A percentile compares a stretch with the other conserved stretches of the same genome.
Evolutionary conservation across 2,888 invertebrate species (phyloP).

Genomic region (Globia sparganii): DNA sequence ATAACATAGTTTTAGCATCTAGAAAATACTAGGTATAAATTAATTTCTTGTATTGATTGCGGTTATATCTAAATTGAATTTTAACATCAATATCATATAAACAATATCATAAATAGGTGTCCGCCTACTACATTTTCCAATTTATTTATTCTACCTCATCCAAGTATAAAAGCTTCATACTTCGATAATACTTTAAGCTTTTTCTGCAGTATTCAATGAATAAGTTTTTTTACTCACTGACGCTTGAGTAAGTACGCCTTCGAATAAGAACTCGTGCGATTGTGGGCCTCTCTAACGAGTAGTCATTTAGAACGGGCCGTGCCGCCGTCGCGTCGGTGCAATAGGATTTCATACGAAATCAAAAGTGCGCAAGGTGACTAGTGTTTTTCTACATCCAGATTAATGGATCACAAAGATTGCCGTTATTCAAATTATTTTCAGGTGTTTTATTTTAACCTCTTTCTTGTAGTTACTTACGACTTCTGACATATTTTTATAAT

Average conservation of each 20-base stretch:
- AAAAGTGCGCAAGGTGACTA: slow-evolving; percentile 79
- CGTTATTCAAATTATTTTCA: slow-evolving; percentile 43
- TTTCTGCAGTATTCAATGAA: slow-evolving; percentile 77
- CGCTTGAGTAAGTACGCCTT: slow-evolving; percentile 79
- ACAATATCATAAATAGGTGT: neutral
- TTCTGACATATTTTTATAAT: slow-evolving; percentile 8
- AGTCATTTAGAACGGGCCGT: slow-evolving; percentile 72
- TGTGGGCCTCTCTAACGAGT: slow-evolving; percentile 74
- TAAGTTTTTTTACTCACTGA: slow-evolving; percentile 75
- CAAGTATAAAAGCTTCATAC: slow-evolving; percentile 34
- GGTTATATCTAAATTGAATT: neutral
- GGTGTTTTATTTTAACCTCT: slow-evolving; percentile 18
- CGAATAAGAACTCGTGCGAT: slow-evolving; percentile 74
- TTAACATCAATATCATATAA: neutral
- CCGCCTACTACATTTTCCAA: neutral
- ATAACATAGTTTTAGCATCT: neutral
- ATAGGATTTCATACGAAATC: slow-evolving; percentile 77
- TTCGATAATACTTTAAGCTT: slow-evolving; percentile 57
- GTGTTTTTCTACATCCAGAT: slow-evolving; percentile 63
- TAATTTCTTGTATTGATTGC: neutral
- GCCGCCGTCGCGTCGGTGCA: slow-evolving; percentile 60
- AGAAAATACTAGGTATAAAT: neutral
- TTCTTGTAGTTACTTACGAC: neutral
- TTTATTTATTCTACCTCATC: slow-evolving; percentile 31
- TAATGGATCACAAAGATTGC: slow-evolving; percentile 51